Base-by-base conservation (phyloP, 2,113 vertebrate genomes). In the Pseudonaja textilis region DNA sequence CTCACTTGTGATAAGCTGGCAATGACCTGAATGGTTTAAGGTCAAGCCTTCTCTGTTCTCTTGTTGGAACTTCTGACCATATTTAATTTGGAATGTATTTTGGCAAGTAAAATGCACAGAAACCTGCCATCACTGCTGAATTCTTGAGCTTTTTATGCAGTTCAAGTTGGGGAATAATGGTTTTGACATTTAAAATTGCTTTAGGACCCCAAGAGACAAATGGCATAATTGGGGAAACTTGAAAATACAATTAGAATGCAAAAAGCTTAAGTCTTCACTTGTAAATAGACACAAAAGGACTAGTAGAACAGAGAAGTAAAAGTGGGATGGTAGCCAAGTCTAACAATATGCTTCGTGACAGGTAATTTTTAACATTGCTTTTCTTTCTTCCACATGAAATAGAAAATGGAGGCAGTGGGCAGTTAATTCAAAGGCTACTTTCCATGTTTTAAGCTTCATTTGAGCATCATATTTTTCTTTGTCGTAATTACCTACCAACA, bases 11-110 rank as follows among this genome's bases (percentile, higher is more conserved):
- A 90, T 93, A 93, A 91, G 91, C 18, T 93, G 91, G 85, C 94
- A 94, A 95, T 94, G 94, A 93, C 93, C 88, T 45, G 93, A 92
- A 93, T 93, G 93, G 81, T 59, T 91, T 95, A 92, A 93, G 95
- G 91, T 94, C 92, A 95, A 95, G 90, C 87, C 81, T 26, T 88
- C 90, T 93, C 92, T 93, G 64, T 74, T 95, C 92, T 94, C 93
- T 91, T 93, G 91, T 89, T 92, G 85, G 91, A 94, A 96, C 94
- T 81, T 69, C 87, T 92, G 90, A 90, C 93, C 47, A 91, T 47
- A 34, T 69, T 94, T 93, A 85, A 81, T 74, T 42, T 89, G 87
- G 91, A 93, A 92, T 94, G 90, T 55, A 55, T 87, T 90, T 89
- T 90, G 95, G 94, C 94, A 93, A 25, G 90, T 91, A 81, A 91